These are phyloP conservation scores for Cygnus atratus DNA, from an alignment of 2,113 vertebrate species.

Conservation along the genomic window DNA sequence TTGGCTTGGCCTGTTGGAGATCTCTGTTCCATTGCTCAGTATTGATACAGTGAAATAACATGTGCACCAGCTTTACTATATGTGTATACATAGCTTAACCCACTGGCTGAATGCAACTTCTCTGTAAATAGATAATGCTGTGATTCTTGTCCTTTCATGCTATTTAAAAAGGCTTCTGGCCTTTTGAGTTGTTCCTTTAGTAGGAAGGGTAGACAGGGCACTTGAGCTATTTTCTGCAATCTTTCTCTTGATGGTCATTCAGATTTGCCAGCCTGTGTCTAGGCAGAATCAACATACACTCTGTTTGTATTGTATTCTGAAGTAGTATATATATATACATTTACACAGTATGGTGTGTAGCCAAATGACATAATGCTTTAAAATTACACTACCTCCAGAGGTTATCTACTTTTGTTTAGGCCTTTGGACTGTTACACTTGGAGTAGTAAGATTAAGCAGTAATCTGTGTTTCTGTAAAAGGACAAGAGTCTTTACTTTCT, in stretches of 20 bases:
- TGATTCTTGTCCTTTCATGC: not conserved
- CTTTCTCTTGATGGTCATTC: not conserved
- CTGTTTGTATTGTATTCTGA: not conserved
- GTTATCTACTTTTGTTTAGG: not conserved
- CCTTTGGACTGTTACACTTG: not conserved
- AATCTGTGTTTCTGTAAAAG: not conserved
- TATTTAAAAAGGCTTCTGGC: not conserved
- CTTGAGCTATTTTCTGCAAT: not conserved
- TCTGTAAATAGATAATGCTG: not conserved
- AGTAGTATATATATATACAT: not conserved
- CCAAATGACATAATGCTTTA: not conserved
- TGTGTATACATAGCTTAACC: not conserved
- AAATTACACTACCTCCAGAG: not conserved
- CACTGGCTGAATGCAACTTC: not conserved
- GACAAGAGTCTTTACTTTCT: not conserved
- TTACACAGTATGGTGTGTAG: not conserved
- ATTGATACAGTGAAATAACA: not conserved
- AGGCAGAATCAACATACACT: not conserved
- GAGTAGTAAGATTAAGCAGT: not conserved
- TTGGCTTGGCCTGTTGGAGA: not conserved
- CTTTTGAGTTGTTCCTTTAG: not conserved
- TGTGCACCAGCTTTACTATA: fast-evolving
- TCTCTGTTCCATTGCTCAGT: not conserved
- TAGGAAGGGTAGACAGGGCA: not conserved
- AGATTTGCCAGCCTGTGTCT: not conserved